These are phyloP conservation scores for Megalopta genalis DNA, from an alignment of 1,140 invertebrate species.

Conservation along the genomic window DNA sequence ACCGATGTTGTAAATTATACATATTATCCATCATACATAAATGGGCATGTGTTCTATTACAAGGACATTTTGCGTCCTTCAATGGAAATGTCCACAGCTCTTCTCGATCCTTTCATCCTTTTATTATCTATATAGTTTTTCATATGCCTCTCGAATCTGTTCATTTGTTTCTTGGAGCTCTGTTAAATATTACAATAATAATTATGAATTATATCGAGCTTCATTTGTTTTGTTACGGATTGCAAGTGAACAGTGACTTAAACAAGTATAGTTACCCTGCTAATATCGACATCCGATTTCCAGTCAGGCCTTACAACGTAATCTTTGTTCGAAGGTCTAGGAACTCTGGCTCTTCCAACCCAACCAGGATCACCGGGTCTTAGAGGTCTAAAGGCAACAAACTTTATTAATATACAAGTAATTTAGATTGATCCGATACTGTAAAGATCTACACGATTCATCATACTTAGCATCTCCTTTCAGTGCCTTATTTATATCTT, in stretches of 20 bases:
- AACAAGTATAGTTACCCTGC: conserved; percentile 82
- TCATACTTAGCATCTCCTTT: conserved; percentile 83
- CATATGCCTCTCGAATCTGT: conserved; percentile 94
- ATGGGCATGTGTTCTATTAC: conserved; percentile 76
- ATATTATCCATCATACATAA: background rate
- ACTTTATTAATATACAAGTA: background rate
- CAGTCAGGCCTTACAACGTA: conserved; percentile 97
- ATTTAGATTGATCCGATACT: background rate
- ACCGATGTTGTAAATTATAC: background rate
- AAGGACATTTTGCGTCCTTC: conserved; percentile 97
- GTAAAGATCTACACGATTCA: conserved; percentile 46
- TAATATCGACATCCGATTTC: conserved; percentile 92
- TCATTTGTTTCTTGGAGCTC: conserved; percentile 90
- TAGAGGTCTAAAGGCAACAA: conserved; percentile 79
- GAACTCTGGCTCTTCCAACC: conserved; percentile 96
- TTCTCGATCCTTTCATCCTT: conserved; percentile 86
- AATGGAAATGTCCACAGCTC: conserved; percentile 96
- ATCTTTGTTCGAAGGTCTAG: conserved; percentile 96
- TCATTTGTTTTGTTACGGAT: background rate
- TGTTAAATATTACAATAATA: conserved; percentile 72
- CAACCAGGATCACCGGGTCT: conserved; percentile 97
- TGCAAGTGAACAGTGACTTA: background rate
- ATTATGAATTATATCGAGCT: conserved; percentile 9
- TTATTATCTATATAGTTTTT: conserved; percentile 94
- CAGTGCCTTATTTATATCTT: conserved; percentile 84